Evolutionary conservation across 2,797 vertebrate species (phyloP), one percentile per base, ranked within the genome.

Genomic region (Setipinna tenuifilis): DNA sequence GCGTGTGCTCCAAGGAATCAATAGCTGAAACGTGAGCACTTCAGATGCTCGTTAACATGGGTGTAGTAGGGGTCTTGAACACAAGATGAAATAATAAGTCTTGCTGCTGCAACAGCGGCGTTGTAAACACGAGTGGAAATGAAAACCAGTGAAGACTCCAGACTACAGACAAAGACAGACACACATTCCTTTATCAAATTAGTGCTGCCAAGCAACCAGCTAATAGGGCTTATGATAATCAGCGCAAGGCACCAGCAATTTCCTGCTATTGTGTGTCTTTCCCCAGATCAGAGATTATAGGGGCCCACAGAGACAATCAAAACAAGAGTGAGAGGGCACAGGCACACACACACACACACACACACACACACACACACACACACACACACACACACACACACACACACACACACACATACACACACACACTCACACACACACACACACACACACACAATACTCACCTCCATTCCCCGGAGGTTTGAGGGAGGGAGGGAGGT

Each of bases 251-350:
- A 78, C 28, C 71, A 78, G 71, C 71, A 78, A 78, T 78, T 78
- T 78, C 71, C 71, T 78, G 71, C 19, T 44, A 44, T 78, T 78
- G 71, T 78, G 71, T 78, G 71, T 44, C 71, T 78, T 21, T 41
- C 35, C 17, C 71, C 71, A 78, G 71, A 44, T 65, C n/a, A 25
- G 61, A 25, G 6, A 78, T 78, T 78, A 41, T 17, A 44, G 17
- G 31, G 28, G 35, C 75, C 50, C 54, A 25, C 14, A 75, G 6
- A 85, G 23, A 2, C 21, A 78, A 81, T 2, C 9, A 50, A 50
- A 46, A 50, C 41, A 25, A 68, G 23, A 19, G 31, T 41, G n/a
- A 41, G 35, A 25, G 23, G 25, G 19, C 41, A 65, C 78, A 85
- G 21, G 41, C 78, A 78, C 23, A 71, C 25, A 31, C 11, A 71